These are phyloP conservation scores for Eudyptes chrysolophus DNA, from an alignment of 2,113 vertebrate genomes.

Conservation along the genomic window DNA sequence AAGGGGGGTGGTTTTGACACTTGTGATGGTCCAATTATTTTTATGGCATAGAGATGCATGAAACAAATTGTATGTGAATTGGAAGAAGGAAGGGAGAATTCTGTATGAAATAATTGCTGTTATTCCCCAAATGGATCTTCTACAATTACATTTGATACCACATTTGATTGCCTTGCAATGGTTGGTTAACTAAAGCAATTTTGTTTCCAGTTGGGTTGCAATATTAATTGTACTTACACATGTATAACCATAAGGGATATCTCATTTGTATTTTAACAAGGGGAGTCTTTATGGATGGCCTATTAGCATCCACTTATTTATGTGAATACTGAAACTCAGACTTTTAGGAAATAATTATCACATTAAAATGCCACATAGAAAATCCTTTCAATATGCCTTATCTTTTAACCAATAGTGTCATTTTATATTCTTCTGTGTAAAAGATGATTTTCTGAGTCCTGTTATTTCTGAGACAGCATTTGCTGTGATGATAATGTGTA, in stretches of 20 bases:
- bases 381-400: neutral
- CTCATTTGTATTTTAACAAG: slow-evolving; percentile 70
- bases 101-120: slow-evolving; percentile 63
- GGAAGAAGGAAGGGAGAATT: slow-evolving; percentile 35
- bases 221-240: slow-evolving; percentile 76
- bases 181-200: slow-evolving; percentile 80
- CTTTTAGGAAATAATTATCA: slow-evolving; percentile 43
- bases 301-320: slow-evolving; percentile 58
- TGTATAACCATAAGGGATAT: slow-evolving; percentile 69
- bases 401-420: neutral
- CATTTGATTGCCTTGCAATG: slow-evolving; percentile 73
- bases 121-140: slow-evolving; percentile 69
- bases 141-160: slow-evolving; percentile 69
- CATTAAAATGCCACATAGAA: neutral
- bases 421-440: neutral
- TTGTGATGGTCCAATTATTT: slow-evolving; percentile 54
- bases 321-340: neutral
- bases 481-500: neutral
- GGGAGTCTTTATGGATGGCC: slow-evolving; percentile 28
- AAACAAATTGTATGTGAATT: neutral
- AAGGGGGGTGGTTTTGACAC: neutral
- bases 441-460: neutral
- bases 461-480: neutral
- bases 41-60: neutral
- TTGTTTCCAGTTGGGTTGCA: slow-evolving; percentile 59